Base-by-base conservation (phyloP, 2,113 vertebrate species). In the Antidorcas marsupialis region DNA sequence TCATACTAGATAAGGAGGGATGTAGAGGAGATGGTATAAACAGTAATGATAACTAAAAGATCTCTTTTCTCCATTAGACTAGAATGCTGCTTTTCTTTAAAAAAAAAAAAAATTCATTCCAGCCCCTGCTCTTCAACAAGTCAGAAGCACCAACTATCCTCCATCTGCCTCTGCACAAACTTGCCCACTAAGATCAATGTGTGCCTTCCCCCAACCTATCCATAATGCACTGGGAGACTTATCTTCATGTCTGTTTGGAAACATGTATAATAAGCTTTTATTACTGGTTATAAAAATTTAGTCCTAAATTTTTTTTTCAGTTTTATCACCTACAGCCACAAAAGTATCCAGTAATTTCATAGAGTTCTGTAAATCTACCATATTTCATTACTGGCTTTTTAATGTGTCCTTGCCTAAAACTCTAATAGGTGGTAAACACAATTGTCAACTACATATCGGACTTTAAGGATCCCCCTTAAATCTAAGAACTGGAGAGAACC, bases 331-430 rank as follows among this genome's bases (percentile, higher is more conserved):
- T 15, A 59, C 3, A 94, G 50, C 12, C 3, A 0, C 87, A 83
- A 94, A 97, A 67, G 6, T 84, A 76, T 82, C 92, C 1, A 91
- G 3, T 94, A 90, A 57, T 90, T 98, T 96, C 95, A 71, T 62
- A 81, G 3, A 91, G 13, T 78, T 67, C 67, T 94, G 2, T 91
- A 95, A 88, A 89, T 91, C 53, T 9, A 12, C 10, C 30, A 39
- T 74, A 33, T 88, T 39, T 2, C 96, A 82, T 95, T 83, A 39
- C 9, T 86, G 8, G 13, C 57, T 92, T 25, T 43, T 92, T 87
- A 91, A 93, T 82, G 14, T 21, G 11, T 30, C 57, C 93, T 86
- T 97, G 23, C 62, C 94, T 97, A 87, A 97, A 81, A 91, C 14
- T 95, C 81, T 12, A 87, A 92, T 52, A 89, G 71, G 16, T 85